Evolutionary conservation across 2,888 invertebrate species (phyloP).

Genomic region (Drosophila affinis): DNA sequence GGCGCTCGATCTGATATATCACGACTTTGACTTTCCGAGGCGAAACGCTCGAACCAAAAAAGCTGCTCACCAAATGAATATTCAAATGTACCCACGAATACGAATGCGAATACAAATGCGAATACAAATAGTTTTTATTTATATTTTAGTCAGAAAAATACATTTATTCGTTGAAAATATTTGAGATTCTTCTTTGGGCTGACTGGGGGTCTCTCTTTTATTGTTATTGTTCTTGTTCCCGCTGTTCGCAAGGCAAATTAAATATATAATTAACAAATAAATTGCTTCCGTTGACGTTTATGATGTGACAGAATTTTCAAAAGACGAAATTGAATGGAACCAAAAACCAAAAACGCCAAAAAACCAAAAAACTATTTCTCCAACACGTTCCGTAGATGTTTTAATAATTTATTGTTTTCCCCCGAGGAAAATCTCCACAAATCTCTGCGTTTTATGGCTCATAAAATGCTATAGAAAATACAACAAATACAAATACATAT

Average conservation of each 20-base stretch:
- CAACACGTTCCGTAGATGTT: constrained; percentile 26
- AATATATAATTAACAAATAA: constrained; percentile 75
- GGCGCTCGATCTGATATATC: constrained; percentile 56
- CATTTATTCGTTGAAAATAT: constrained; percentile 21
- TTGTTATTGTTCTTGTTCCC: constrained; percentile 41
- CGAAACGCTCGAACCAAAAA: constrained; percentile 28
- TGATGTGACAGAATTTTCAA: constrained; percentile 40
- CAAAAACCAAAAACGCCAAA: background rate
- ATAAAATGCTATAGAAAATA: background rate
- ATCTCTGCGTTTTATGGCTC: background rate
- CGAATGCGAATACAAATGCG: background rate
- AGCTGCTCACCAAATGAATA: constrained; percentile 55
- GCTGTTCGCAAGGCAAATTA: constrained; percentile 63
- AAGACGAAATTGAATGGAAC: constrained; percentile 24
- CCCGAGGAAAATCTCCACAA: background rate
- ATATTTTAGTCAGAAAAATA: background rate
- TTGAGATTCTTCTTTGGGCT: constrained; percentile 10
- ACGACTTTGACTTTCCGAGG: constrained; percentile 54
- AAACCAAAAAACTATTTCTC: constrained; percentile 12
- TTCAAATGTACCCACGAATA: constrained; percentile 43
- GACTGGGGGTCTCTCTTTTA: constrained; percentile 5
- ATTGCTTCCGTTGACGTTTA: constrained; percentile 75
- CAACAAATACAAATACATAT: background rate
- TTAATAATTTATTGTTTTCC: constrained; percentile 1
- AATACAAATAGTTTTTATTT: constrained; percentile 20